phyloP scores from a whole-genome alignment of 1,140 invertebrate species.

The Subanguina moxae region DNA sequence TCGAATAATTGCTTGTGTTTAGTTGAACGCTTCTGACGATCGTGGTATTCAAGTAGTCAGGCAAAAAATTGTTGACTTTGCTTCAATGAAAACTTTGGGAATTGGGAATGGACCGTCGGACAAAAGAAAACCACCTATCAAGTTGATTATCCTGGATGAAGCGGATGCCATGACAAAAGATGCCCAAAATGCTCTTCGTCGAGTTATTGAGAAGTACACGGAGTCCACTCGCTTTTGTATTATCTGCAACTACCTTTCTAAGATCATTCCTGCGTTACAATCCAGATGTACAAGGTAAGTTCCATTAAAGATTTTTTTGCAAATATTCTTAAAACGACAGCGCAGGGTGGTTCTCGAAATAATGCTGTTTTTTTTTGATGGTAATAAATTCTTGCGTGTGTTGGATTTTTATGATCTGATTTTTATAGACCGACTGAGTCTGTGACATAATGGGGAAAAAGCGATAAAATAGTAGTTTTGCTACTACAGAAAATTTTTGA shows the following conservation, averaged over 20 bases:
- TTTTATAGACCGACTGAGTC: too few relatives aligned
- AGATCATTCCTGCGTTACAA: conserved; percentile 96
- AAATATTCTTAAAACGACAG: too few relatives aligned
- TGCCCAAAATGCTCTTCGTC: conserved; percentile 77
- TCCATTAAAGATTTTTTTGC: neutral
- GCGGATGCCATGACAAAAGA: conserved; percentile 99
- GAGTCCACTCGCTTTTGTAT: conserved; percentile 96
- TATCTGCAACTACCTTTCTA: conserved; percentile 96
- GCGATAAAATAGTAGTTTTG: too few relatives aligned
- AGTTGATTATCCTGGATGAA: conserved; percentile 96
- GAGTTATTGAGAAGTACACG: conserved; percentile 97
- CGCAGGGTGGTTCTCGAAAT: too few relatives aligned
- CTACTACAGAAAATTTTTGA: too few relatives aligned
- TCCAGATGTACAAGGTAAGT: conserved; percentile 81
- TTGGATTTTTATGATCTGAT: too few relatives aligned
- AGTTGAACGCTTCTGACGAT: conserved; percentile 98
- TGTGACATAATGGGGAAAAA: too few relatives aligned
- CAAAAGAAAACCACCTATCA: conserved; percentile 70
- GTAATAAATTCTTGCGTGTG: too few relatives aligned
- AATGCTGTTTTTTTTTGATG: too few relatives aligned
- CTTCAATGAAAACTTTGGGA: conserved; percentile 73
- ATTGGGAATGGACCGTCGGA: neutral
- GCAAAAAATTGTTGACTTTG: conserved; percentile 93
- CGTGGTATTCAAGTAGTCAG: conserved; percentile 93
- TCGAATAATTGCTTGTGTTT: conserved; percentile 62